Evolutionary conservation across 2,888 invertebrate genomes (phyloP).

Genomic region (Opisthograptis luteolata): DNA sequence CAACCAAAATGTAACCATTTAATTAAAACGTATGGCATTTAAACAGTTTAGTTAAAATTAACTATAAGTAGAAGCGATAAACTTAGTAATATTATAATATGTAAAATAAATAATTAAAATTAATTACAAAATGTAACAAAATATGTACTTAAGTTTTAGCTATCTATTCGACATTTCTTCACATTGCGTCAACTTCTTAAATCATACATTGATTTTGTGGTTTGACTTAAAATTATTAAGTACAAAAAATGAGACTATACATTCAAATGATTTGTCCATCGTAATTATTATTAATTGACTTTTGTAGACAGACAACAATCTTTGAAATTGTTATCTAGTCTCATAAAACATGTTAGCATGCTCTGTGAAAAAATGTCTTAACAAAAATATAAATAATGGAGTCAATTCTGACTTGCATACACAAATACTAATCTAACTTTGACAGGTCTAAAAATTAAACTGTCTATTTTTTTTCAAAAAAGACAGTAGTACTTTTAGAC

Average conservation of each 20-base stretch:
- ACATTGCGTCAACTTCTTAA: no score
- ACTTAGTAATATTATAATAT: constrained; percentile 60
- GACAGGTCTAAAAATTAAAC: no score
- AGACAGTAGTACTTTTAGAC: no score
- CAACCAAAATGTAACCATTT: constrained; percentile 69
- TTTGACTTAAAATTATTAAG: constrained; percentile 51
- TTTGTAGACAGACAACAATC: not conserved
- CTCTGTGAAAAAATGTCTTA: constrained; percentile 64
- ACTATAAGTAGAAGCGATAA: constrained; percentile 74
- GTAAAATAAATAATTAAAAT: constrained; percentile 59
- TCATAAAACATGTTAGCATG: not conserved
- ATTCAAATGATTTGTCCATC: no score
- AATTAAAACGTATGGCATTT: constrained; percentile 65
- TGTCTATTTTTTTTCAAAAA: no score
- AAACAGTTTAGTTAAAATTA: constrained; percentile 57
- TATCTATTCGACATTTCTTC: constrained; percentile 57
- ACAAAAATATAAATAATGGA: no score
- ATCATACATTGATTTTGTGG: not conserved
- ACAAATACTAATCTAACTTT: no score
- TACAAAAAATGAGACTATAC: constrained; percentile 39
- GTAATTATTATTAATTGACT: no score
- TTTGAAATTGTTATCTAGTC: not conserved
- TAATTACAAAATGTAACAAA: constrained; percentile 67
- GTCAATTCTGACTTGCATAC: no score
- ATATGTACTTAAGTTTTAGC: constrained; percentile 41